A percentile compares a stretch with the other conserved stretches of the same genome.
These are phyloP conservation scores for Theocolax elegans DNA, from an alignment of 1,140 invertebrate genomes.

Conservation along the genomic window DNA sequence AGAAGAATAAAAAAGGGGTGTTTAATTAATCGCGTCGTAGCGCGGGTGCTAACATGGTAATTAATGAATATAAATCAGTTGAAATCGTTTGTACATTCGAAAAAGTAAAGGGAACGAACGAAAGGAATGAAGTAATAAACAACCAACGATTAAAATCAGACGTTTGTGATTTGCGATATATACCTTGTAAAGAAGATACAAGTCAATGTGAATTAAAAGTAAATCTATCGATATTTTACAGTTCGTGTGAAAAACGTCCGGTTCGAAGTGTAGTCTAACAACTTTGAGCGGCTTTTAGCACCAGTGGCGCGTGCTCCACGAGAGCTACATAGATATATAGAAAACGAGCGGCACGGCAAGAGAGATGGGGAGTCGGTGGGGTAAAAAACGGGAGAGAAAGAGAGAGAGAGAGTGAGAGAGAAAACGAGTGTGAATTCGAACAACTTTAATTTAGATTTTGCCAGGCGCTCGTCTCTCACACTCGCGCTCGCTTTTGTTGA, in stretches of 20 bases:
- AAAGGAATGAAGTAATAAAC: too few species aligned
- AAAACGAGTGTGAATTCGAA: background rate
- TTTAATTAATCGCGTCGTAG: too few species aligned
- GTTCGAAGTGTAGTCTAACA: background rate
- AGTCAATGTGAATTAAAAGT: background rate
- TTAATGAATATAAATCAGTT: too few species aligned
- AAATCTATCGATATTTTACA: background rate
- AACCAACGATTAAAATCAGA: too few species aligned
- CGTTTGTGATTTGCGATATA: too few species aligned
- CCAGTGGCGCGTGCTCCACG: background rate
- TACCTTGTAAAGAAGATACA: too few species aligned
- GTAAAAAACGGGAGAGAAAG: background rate
- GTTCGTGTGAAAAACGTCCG: background rate
- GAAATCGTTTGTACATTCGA: too few species aligned
- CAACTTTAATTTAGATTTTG: constrained; percentile 40
- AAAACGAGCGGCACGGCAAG: background rate
- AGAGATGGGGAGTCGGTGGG: background rate
- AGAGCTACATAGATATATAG: background rate
- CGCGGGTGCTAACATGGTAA: too few species aligned
- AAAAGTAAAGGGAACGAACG: too few species aligned
- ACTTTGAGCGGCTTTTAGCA: constrained; percentile 1
- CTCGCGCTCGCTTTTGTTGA: constrained; percentile 16
- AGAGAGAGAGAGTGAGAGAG: background rate
- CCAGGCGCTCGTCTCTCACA: constrained; percentile 2
- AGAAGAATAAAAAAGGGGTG: too few species aligned